Percentiles rank a stretch among this genome's conserved stretches.
phyloP scores from a whole-genome alignment of 2,113 vertebrate genomes.

The Onychostruthus taczanowskii region DNA sequence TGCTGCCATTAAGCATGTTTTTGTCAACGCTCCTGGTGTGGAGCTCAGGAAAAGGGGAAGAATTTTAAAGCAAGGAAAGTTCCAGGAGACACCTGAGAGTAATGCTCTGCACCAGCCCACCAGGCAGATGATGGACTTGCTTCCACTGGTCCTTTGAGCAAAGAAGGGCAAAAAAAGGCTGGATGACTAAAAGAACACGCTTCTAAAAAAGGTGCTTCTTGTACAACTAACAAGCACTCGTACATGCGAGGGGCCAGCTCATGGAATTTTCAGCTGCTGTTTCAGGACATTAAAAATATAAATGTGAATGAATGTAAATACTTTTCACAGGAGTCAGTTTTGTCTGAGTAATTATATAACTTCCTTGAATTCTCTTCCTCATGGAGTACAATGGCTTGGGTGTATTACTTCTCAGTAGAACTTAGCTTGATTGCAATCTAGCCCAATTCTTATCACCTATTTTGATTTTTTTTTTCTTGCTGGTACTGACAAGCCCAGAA shows the following conservation, averaged over 20 bases:
- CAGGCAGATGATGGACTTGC: not conserved
- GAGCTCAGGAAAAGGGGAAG: not conserved
- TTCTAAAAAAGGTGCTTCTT: not conserved
- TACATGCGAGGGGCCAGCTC: not conserved
- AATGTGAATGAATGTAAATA: not conserved
- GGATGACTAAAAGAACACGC: not conserved
- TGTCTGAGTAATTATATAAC: constrained; percentile 25
- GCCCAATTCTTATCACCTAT: not conserved
- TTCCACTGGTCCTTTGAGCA: not conserved
- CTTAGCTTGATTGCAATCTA: not conserved
- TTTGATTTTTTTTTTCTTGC: not conserved
- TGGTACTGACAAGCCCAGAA: not conserved
- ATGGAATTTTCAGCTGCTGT: not conserved
- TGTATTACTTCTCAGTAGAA: not conserved
- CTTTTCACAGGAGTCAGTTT: not conserved
- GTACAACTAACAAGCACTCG: fast-evolving
- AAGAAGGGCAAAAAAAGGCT: fast-evolving
- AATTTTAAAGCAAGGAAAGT: not conserved
- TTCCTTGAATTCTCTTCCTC: constrained; percentile 43
- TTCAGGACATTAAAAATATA: not conserved
- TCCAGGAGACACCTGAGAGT: not conserved
- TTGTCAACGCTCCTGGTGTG: fast-evolving
- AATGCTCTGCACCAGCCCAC: not conserved
- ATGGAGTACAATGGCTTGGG: not conserved
- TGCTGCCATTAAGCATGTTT: too few relatives aligned